Base-by-base conservation (phyloP, 2,797 vertebrate species). In the Otus scops region DNA sequence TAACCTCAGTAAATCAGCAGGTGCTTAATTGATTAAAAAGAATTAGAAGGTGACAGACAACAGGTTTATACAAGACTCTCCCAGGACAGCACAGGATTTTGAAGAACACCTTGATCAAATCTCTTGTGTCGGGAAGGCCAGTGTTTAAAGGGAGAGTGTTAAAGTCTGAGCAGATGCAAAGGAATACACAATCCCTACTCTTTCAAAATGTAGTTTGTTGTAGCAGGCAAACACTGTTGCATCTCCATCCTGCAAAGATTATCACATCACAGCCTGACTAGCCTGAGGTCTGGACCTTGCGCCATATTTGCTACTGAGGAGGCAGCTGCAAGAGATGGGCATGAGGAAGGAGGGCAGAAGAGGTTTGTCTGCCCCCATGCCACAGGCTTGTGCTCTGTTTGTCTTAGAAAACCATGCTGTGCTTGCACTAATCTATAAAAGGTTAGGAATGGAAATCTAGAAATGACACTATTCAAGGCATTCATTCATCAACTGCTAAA, bases 21-120 rank as follows among this genome's bases (percentile, higher is more conserved):
- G 94, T 93, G 93, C 87, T 96, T 98, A 98, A 98, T 97, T 97
- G 92, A 93, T 83, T 95, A 91, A 95, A 96, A 96, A 96, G 71
- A 97, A 94, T 81, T 73, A 97, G 97, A 95, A 96, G 76, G 84
- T 95, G 95, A 96, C 81, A 97, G 97, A 97, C 96, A 96, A 96
- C 76, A 90, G 73, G 67, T 77, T 87, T 92, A 71, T 16, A 68
- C 59, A 90, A 93, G 90, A 94, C 74, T 92, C 95, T 76, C 96
- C 60, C 96, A 97, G 95, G 80, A 39, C 8, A 73, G 70, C 48
- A 43, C 60, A 88, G 67, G 92, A 94, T 91, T 97, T 81, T 97
- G 94, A 98, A 97, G 95, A 96, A 92, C 82, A 96, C 94, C 88
- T 92, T 94, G 94, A 97, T 98, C 92, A 96, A 87, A 95, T 93